Base-by-base conservation (phyloP, 1,140 invertebrate genomes). In the Stegodyphus dumicola region DNA sequence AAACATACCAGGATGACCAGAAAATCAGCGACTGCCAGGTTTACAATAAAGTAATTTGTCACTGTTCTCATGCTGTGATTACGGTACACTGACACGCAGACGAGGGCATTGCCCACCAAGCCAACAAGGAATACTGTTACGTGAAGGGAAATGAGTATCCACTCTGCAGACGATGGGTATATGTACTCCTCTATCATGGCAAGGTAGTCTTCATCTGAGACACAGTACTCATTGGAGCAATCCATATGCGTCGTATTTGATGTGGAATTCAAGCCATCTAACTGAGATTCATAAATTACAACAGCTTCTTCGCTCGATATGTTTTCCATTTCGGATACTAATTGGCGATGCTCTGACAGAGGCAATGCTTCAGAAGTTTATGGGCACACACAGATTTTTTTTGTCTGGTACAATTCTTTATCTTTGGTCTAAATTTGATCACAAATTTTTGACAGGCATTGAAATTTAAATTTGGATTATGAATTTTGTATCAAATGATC, bases 1-100 rank as follows among this genome's bases (percentile, higher is more conserved):
- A 98, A 91, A 90, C 96, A 98, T 91, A 98, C 96, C 13, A 97
- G 94, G 89, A 98, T 95, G 87, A 99, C 97, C 18, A 91, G 87
- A 2, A 92, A 88, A 87, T 92, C 92, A 17, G 91, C 92, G 17
- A 92, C 90, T 81, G 92, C 92, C 11, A 93, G 87, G 85, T 92
- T 92, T 7, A 91, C 88, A 51, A 92, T 89, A 88, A 92, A 92
- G 84, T 91, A 91, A 87, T 92, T 92, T 13, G 91, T 92, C 18
- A 92, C 91, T 1, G 90, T 91, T 9, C 91, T 86, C 91, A 92
- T 91, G 48, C 89, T 86, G 87, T 95, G 94, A 91, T 97, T 95
- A 53, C 95, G 93, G 89, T 95, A 94, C 74, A 97, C 95, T 73
- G 97, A 96, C 15, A 95, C 94, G 80, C 97, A 95, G 87, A 97